Evolutionary conservation across 2,797 vertebrate genomes (phyloP).

Genomic region (Oreortyx pictus): DNA sequence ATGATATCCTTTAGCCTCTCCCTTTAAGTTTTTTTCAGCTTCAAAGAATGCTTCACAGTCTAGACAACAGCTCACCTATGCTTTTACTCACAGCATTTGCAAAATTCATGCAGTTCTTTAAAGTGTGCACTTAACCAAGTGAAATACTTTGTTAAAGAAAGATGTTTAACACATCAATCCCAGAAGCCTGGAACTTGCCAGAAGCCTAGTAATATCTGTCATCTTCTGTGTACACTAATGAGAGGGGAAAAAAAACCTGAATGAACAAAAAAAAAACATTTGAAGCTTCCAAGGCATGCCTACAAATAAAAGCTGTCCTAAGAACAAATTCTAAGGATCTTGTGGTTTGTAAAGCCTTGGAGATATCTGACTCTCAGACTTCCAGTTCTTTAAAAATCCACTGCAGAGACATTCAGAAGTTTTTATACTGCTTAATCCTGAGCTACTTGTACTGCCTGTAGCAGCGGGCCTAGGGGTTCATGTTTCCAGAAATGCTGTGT

Average conservation of each 20-base stretch:
- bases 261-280: neutral
- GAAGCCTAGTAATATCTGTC: neutral
- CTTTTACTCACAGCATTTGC: neutral
- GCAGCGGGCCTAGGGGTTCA: neutral
- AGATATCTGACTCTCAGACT: neutral
- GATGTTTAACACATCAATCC: slow-evolving; percentile 3
- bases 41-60: neutral
- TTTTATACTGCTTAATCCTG: neutral
- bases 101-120: neutral
- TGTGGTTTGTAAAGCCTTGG: neutral
- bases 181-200: slow-evolving; percentile 16
- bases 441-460: neutral
- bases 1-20: neutral
- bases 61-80: neutral
- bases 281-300: neutral
- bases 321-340: neutral
- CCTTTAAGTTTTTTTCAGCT: neutral
- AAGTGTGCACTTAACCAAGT: neutral
- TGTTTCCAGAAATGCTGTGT: slow-evolving; percentile 2
- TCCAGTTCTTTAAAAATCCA: neutral
- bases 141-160: neutral
- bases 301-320: slow-evolving; percentile 1
- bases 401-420: neutral
- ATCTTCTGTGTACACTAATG: neutral
- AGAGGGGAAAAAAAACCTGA: neutral